A percentile compares a stretch with the other conserved stretches of the same genome.
Evolutionary conservation across 2,888 invertebrate species (phyloP).

Genomic region (Rhaphigaster nebulosa): DNA sequence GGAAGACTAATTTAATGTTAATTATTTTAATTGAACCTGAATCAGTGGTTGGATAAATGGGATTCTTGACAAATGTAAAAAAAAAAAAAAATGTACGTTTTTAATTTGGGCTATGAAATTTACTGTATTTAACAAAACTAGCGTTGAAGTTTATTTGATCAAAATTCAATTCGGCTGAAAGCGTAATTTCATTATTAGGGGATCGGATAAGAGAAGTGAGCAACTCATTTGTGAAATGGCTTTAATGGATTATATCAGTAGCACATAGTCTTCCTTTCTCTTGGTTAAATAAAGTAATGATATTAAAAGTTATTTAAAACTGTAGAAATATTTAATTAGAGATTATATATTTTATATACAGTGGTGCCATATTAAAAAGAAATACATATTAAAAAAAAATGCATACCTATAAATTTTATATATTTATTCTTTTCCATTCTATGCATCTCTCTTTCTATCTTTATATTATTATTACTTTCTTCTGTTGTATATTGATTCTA

Average conservation of each 20-base stretch:
- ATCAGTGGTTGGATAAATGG: neutral
- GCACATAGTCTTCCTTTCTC: neutral
- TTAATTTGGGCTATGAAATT: too few relatives aligned
- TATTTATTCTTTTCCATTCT: too few relatives aligned
- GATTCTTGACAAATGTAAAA: neutral
- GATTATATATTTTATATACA: too few relatives aligned
- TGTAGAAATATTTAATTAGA: too few relatives aligned
- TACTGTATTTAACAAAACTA: neutral
- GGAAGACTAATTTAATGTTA: neutral
- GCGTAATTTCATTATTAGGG: neutral
- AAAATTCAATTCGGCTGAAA: neutral
- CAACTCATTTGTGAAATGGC: neutral
- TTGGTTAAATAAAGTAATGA: too few relatives aligned
- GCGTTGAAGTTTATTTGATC: neutral
- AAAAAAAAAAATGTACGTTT: neutral
- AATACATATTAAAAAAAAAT: too few relatives aligned
- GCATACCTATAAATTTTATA: too few relatives aligned
- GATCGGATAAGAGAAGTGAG: neutral
- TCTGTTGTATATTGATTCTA: too few relatives aligned
- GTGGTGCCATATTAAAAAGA: too few relatives aligned
- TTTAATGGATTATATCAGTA: neutral
- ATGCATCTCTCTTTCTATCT: too few relatives aligned
- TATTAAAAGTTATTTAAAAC: too few relatives aligned
- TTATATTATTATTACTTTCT: too few relatives aligned
- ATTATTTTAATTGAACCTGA: constrained; percentile 6